Evolutionary conservation across 1,140 invertebrate genomes (phyloP).

Genomic region (Pogonognathellus flavescens): DNA sequence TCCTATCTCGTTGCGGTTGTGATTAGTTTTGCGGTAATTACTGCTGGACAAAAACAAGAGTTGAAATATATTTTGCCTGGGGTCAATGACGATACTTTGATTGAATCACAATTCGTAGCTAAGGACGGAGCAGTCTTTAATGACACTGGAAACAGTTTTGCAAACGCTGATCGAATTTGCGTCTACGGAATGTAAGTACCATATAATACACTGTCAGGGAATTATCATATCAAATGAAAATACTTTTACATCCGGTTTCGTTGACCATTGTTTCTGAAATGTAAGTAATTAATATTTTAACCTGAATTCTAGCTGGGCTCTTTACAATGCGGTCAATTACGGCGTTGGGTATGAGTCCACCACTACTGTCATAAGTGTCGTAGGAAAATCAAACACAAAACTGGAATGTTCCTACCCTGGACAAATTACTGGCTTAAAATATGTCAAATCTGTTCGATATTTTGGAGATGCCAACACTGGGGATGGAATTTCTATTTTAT

Average conservation of each 20-base stretch:
- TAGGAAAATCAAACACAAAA: background rate
- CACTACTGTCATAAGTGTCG: background rate
- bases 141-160: background rate
- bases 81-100: too few relatives aligned
- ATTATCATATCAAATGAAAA: background rate
- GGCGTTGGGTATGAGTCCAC: background rate
- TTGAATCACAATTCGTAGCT: too few relatives aligned
- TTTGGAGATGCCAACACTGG: background rate
- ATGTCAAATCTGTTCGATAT: background rate
- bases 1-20: too few relatives aligned
- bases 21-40: too few relatives aligned
- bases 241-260: too few relatives aligned
- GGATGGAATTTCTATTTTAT: background rate
- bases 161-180: constrained; percentile 1
- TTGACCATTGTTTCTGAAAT: too few relatives aligned
- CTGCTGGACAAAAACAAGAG: too few relatives aligned
- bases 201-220: background rate
- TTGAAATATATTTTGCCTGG: too few relatives aligned
- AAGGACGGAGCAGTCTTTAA: background rate
- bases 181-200: constrained; percentile 5
- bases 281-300: background rate
- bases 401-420: background rate
- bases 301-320: background rate
- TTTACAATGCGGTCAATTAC: background rate
- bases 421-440: background rate